These are phyloP conservation scores for Crenuchus spilurus DNA, from an alignment of 2,797 vertebrate species.

Conservation along the genomic window DNA sequence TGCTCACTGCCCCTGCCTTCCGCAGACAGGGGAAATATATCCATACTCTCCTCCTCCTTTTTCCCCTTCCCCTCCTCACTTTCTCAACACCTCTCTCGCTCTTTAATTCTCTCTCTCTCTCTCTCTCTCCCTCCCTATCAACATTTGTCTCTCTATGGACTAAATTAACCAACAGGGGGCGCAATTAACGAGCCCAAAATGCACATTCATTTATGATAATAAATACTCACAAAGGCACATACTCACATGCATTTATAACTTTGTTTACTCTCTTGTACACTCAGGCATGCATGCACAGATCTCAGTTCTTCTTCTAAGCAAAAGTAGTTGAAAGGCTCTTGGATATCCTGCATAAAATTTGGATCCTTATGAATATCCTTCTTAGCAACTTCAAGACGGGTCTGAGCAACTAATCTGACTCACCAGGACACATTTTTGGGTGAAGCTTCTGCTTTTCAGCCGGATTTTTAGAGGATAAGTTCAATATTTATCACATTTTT, in stretches of 20 bases:
- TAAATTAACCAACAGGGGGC: constrained; percentile 37
- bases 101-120: constrained; percentile 15
- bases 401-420: not conserved
- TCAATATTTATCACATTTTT: not conserved
- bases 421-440: not conserved
- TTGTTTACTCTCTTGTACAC: constrained; percentile 44
- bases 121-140: not conserved
- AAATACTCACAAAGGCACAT: constrained; percentile 40
- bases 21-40: constrained; percentile 38
- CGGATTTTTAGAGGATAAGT: not conserved
- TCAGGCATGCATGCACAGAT: constrained; percentile 7
- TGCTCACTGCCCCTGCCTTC: constrained; percentile 60
- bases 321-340: constrained; percentile 12
- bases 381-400: not conserved
- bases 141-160: constrained; percentile 23
- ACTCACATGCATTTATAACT: constrained; percentile 36
- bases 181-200: constrained; percentile 43
- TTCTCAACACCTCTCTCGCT: not conserved
- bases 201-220: constrained; percentile 52
- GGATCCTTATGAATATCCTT: not conserved
- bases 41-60: constrained; percentile 4
- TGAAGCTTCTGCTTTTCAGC: not conserved
- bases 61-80: not conserved
- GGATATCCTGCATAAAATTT: not conserved
- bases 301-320: constrained; percentile 21